Base-by-base conservation (phyloP, 1,140 invertebrate genomes). In the Thaumatotibia leucotreta region DNA sequence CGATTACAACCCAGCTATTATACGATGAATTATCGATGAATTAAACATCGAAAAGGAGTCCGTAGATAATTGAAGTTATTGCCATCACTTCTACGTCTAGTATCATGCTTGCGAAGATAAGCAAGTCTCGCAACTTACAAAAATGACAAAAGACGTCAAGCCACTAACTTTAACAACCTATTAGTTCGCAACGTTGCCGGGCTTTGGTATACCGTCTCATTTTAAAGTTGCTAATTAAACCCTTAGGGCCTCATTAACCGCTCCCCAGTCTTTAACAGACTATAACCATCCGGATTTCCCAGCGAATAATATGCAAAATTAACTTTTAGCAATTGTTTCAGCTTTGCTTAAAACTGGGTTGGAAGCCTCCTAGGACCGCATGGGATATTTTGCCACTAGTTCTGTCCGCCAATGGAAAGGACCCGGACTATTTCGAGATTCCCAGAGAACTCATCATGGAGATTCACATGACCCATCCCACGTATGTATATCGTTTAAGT, bases 361-460 rank as follows among this genome's bases (percentile, higher is more conserved):
- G 98, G 98, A 95, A 95, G 86, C 93, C 95, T 2, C 93, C 95
- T 62, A 93, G 93, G 4, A 95, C 93, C 0, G 93, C 93, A 67
- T 98, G 96, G 92, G 98, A 99, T 83, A 94, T 99, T 67, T 89
- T 99, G 22, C 98, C 98, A 0, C 84, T 99, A 20, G 95, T 99
- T 0, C 89, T 99, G 49, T 97, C 97, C 20, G 97, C 97, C 4
- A 97, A 97, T 79, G 97, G 97, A n/a, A 96, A 98, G 75, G 97
- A 98, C 92, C 98, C 98, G 0, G 97, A 98, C 92, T 96, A 96
- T 83, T 99, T 98, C 87, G 96, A 98, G 77, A 95, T 98, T 77
- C 98, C 98, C 0, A 92, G 93, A 20, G 97, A 98, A 73, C 93
- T 98, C n/a, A 92, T 98, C 63, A 91, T 98, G 73, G 95, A 98